Evolutionary conservation across 2,113 vertebrate species (phyloP).

Genomic region (Plecturocebus donacophilus): DNA sequence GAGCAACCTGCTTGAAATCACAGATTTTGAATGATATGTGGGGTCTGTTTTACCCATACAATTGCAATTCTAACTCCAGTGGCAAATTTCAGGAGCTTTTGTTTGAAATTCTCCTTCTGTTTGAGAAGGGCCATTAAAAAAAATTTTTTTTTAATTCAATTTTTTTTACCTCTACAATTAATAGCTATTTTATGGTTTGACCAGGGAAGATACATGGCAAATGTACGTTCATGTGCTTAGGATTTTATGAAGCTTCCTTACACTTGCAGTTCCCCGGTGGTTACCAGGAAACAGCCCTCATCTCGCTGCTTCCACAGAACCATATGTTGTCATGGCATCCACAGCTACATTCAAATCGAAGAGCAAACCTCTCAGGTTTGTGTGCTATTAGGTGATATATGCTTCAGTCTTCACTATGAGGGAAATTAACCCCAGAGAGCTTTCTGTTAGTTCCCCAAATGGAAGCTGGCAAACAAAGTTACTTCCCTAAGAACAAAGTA

Average conservation of each 20-base stretch:
- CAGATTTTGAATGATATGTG: not conserved
- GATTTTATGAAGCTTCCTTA: not conserved
- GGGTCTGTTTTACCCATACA: not conserved
- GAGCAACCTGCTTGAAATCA: not conserved
- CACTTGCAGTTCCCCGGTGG: not conserved
- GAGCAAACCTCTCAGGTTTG: not conserved
- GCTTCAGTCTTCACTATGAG: fast-evolving
- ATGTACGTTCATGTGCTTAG: not conserved
- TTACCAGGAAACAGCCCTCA: not conserved
- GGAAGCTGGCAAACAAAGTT: not conserved
- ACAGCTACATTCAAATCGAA: not conserved
- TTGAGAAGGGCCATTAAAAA: not conserved
- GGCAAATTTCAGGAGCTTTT: not conserved
- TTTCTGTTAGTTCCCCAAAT: not conserved
- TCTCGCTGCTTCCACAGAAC: not conserved
- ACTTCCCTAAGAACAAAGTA: not conserved
- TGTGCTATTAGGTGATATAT: fast-evolving
- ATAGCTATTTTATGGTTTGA: not conserved
- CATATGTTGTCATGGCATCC: not conserved
- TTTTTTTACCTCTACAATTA: not conserved
- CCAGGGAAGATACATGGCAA: not conserved
- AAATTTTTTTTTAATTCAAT: not conserved
- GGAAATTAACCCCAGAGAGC: not conserved
- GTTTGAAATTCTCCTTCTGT: not conserved
- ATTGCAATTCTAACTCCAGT: fast-evolving